Base-by-base conservation (phyloP, 2,797 vertebrate species). In the Podarcis siculus region DNA sequence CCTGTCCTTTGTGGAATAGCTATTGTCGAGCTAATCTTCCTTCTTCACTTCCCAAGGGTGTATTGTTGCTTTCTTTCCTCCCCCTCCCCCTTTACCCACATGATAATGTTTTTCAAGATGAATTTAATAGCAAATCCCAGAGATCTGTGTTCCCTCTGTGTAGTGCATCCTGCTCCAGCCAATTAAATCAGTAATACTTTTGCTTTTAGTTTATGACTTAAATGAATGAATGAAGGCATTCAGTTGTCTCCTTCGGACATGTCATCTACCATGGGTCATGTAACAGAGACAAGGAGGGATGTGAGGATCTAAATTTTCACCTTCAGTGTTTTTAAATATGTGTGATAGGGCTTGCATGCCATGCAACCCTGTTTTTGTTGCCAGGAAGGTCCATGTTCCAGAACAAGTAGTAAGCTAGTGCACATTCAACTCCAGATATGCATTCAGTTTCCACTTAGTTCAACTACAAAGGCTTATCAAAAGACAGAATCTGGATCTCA, bases 331-430 rank as follows among this genome's bases (percentile, higher is more conserved):
- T 79, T 85, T 39, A 75, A 17, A 35, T 32, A 19, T n/a, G 5
- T 77, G 8, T 64, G 17, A 37, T 69, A 39, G 17, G 37, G n/a
- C 13, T 55, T 79, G 45, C 13, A 3, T 61, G 17, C 19, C 32
- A 6, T 37, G 8, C 4, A 85, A 45, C 1, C 71, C 4, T n/a
- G 10, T 0, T 0, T 61, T 13, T 32, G 67, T 90, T 69, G 37
- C 17, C 2, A 86, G 82, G 67, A 71, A 93, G 69, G 21, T 55
- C 7, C 15, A 78, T 89, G 76, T 94, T 75, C 87, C 86, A 64
- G 64, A 76, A 42, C 32, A 85, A 0, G 58, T 86, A 87, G 35
- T 61, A 12, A 8, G 0, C 0, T 71, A 45, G 32, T 37, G 17
- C 86, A 8, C 17, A 73, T 10, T 0, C 45, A 8, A 2, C 21